Base-by-base conservation (phyloP, 2,113 vertebrate genomes). In the Casuarius casuarius region DNA sequence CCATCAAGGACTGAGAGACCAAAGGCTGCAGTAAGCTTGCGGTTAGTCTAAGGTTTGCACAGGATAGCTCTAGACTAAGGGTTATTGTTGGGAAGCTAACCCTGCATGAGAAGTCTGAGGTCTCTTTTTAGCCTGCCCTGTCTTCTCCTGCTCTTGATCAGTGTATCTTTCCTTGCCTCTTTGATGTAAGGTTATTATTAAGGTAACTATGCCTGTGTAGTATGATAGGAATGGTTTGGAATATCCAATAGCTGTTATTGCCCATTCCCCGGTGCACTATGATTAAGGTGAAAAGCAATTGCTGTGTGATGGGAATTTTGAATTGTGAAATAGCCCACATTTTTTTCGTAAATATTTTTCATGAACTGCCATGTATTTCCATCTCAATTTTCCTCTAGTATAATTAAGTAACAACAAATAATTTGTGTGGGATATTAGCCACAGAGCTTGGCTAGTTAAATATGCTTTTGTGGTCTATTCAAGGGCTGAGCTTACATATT, bases 271-370 rank as follows among this genome's bases (percentile, higher is more conserved):
- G 28, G 46, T 54, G 73, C 54, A 29, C 66, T 81, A 5, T 40
- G 42, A 48, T 86, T 16, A 28, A 49, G 23, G 38, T 51, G 84
- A 92, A 86, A 90, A 89, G 68, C 68, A 84, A 49, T 79, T 63
- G 68, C 73, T 31, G 26, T 73, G 35, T 92, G 92, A 23, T 83
- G 90, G 77, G 70, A 67, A 89, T 80, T 90, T 26, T 20, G 26
- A 88, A 67, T 62, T 14, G 2, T 54, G 56, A 72, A 59, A 35
- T 66, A 49, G 4, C 19, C 35, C 26, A 63, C 23, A 17, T 3
- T 71, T 78, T 42, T 63, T 81, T 42, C 21, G 20, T 44, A 72
- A 26, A 33, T 46, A 29, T 31, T 91, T 84, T 84, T 71, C 61
- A 26, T 48, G 26, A 77, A 18, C 42, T 80, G 31, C 23, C 29